Evolutionary conservation across 2,797 vertebrate genomes (phyloP).

Genomic region (Rhinichthys osculus): DNA sequence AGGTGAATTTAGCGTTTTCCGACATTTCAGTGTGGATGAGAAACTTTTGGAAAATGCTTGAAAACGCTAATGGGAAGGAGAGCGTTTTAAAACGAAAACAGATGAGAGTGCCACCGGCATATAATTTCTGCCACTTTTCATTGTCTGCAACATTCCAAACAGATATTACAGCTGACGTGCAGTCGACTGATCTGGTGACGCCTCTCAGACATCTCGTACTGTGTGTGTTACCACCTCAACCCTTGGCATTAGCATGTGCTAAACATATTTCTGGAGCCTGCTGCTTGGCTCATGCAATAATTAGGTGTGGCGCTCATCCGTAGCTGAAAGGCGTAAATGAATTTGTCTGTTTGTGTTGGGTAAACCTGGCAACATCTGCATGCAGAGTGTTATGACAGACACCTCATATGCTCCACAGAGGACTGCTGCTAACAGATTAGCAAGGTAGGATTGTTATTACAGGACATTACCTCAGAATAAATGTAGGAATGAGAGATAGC

Average conservation of each 20-base stretch:
- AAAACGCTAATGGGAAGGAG: too few relatives aligned
- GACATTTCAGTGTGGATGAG: too few relatives aligned
- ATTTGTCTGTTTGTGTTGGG: conserved; percentile 44
- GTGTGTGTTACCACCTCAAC: conserved; percentile 3
- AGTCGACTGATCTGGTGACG: background rate
- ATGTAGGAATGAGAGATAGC: background rate
- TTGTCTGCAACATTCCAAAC: background rate
- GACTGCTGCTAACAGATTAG: conserved; percentile 29
- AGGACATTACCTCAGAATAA: background rate
- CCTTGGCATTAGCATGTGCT: conserved; percentile 41
- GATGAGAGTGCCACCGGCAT: background rate
- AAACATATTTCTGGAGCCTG: conserved; percentile 38
- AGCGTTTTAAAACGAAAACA: background rate
- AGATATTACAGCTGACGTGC: conserved; percentile 4
- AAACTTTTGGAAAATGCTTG: too few relatives aligned
- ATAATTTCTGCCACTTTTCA: background rate
- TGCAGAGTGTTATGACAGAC: conserved; percentile 46
- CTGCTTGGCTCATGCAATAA: conserved; percentile 33
- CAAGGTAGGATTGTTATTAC: conserved; percentile 11
- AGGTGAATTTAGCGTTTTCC: too few relatives aligned
- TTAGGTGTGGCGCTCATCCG: conserved; percentile 38
- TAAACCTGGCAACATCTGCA: conserved; percentile 47
- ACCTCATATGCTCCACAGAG: conserved; percentile 15
- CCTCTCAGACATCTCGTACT: background rate
- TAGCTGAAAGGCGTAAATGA: conserved; percentile 55